These are phyloP conservation scores for Seira ritae DNA, from an alignment of 2,888 invertebrate genomes.

Conservation along the genomic window DNA sequence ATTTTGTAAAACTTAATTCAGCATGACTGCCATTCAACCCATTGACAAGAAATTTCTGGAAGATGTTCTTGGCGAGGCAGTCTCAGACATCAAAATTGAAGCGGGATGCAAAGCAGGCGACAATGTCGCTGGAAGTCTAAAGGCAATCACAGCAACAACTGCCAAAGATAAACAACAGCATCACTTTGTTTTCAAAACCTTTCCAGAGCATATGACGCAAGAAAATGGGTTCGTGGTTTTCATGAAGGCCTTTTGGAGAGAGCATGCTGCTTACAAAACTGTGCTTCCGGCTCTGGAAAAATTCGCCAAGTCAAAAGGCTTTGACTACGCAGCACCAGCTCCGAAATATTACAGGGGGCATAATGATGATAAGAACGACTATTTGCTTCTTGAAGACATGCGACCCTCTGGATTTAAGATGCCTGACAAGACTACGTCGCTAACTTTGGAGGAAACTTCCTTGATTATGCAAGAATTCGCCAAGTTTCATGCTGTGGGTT, in stretches of 20 bases:
- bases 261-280: slow-evolving; percentile 57
- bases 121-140: slow-evolving; percentile 64
- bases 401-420: slow-evolving; percentile 67
- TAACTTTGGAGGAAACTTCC: slow-evolving; percentile 50
- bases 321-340: slow-evolving; percentile 46
- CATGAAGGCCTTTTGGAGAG: slow-evolving; percentile 59
- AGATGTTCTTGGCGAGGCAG: slow-evolving; percentile 81
- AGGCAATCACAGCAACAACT: slow-evolving; percentile 27
- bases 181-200: slow-evolving; percentile 54
- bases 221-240: slow-evolving; percentile 52
- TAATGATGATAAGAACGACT: slow-evolving; percentile 65
- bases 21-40: too few relatives aligned
- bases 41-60: slow-evolving; percentile 87
- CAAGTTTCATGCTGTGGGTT: slow-evolving; percentile 64
- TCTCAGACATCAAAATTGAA: slow-evolving; percentile 20
- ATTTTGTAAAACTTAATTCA: too few relatives aligned
- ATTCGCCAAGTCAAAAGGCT: slow-evolving; percentile 35
- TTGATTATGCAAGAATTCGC: slow-evolving; percentile 63
- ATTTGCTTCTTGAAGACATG: slow-evolving; percentile 65
- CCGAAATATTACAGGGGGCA: slow-evolving; percentile 65
- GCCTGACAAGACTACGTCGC: slow-evolving; percentile 61
- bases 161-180: slow-evolving; percentile 22
- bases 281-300: slow-evolving; percentile 49
- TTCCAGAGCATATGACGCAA: slow-evolving; percentile 50
- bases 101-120: slow-evolving; percentile 63